Conservation (phyloP, 1,140 invertebrate genomes). For the Drosophila tropicalis region DNA sequence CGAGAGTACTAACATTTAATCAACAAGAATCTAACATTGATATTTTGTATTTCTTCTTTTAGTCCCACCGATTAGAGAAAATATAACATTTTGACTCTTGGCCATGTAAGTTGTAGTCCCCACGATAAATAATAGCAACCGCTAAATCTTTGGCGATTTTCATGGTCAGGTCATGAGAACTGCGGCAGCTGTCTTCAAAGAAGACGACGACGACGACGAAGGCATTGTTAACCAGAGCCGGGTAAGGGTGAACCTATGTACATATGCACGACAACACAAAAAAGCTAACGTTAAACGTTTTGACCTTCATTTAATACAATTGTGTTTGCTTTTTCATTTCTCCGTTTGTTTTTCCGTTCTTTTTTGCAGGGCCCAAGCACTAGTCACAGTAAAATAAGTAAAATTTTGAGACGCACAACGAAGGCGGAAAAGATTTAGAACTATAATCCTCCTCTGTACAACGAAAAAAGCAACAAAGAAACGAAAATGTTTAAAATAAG, state of each 20-base stretch:
- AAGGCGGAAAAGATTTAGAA: conserved; percentile 34
- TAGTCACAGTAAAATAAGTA: conserved; percentile 39
- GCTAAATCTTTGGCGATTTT: conserved; percentile 31
- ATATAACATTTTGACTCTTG: conserved; percentile 42
- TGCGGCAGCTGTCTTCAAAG: conserved; percentile 45
- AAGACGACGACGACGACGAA: conserved; percentile 14
- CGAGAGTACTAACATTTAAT: neutral
- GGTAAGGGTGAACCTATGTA: conserved; percentile 27
- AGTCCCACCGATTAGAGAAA: conserved; percentile 47
- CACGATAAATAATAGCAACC: conserved; percentile 41
- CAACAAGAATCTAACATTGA: neutral
- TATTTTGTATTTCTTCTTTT: neutral
- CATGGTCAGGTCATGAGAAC: conserved; percentile 51
- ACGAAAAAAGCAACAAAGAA: conserved; percentile 10
- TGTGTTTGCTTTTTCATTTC: no score
- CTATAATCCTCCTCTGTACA: conserved; percentile 15
- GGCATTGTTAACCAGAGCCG: conserved; percentile 46
- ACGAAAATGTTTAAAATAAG: conserved; percentile 73
- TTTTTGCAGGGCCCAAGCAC: conserved; percentile 45
- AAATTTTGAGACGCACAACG: conserved; percentile 37
- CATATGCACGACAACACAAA: conserved; percentile 1
- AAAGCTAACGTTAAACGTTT: conserved; percentile 60
- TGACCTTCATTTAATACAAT: conserved; percentile 43
- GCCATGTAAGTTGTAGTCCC: conserved; percentile 45
- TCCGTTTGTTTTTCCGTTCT: conserved; percentile 5